Conservation (phyloP, 2,797 vertebrate species). For the Lepidocolaptes lacrymiger region DNA sequence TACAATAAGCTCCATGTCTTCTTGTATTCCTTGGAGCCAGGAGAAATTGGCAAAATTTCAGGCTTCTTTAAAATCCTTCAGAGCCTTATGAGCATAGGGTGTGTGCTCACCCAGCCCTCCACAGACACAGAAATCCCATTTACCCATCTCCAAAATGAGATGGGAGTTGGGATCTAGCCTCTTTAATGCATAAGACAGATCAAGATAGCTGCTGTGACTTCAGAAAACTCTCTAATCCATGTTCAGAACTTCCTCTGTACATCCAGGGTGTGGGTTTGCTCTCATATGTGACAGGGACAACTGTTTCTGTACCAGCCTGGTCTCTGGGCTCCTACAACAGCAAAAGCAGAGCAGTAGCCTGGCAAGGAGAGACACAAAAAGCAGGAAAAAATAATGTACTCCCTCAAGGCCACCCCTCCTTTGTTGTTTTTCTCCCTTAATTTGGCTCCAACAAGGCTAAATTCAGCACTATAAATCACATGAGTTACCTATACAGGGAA, state of each 20-base stretch:
- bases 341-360: not conserved
- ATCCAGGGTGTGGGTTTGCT: not conserved
- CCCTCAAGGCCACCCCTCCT: not conserved
- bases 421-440: not conserved
- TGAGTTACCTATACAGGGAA: not conserved
- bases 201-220: not conserved
- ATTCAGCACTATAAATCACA: not conserved
- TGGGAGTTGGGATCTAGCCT: not conserved
- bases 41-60: not conserved
- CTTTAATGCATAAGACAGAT: not conserved
- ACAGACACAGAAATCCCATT: not conserved
- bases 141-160: not conserved
- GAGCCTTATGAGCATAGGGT: not conserved
- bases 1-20: not conserved
- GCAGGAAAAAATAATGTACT: accelerated
- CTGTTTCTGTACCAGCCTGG: not conserved
- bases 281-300: accelerated
- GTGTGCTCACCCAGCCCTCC: not conserved
- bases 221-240: not conserved
- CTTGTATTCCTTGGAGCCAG: not conserved
- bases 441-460: not conserved
- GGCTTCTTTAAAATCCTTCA: not conserved
- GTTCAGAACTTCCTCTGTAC: not conserved
- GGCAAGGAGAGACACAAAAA: not conserved
- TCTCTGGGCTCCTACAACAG: not conserved